phyloP scores from a whole-genome alignment of 2,113 vertebrate genomes.

The Centropus bengalensis region DNA sequence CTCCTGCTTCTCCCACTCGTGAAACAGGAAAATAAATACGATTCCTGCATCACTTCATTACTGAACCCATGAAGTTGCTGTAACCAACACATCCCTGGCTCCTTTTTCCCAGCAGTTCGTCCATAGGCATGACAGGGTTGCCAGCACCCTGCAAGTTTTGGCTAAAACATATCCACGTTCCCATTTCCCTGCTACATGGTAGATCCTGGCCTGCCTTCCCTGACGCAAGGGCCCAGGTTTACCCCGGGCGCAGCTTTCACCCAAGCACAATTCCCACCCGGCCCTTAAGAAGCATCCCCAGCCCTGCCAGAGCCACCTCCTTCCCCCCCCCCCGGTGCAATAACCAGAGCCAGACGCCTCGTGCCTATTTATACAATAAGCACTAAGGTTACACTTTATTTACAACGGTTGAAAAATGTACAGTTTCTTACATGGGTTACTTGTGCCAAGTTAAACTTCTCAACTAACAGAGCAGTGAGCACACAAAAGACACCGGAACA shows the following conservation, averaged over 20 bases:
- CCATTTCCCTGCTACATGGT: accelerated
- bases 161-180: too few relatives aligned
- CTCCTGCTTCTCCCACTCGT: too few relatives aligned
- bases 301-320: too few relatives aligned
- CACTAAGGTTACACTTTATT: constrained; percentile 89
- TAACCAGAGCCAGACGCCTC: constrained; percentile 9
- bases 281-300: background rate
- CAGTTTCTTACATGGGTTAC: constrained; percentile 99
- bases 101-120: too few relatives aligned
- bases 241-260: background rate
- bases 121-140: too few relatives aligned
- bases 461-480: constrained; percentile 76
- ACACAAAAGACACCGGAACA: constrained; percentile 75
- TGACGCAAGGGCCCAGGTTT: too few relatives aligned
- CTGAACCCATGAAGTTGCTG: too few relatives aligned
- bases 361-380: constrained; percentile 75
- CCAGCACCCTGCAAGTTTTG: too few relatives aligned
- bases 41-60: too few relatives aligned
- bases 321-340: background rate
- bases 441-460: constrained; percentile 88
- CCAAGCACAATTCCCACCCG: accelerated
- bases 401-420: constrained; percentile 97
- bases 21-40: too few relatives aligned
- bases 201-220: too few relatives aligned
- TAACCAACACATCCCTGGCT: too few relatives aligned